Percentiles rank a stretch among this genome's conserved stretches.
Evolutionary conservation across 2,113 vertebrate genomes (phyloP).

Genomic region (Poecilia latipinna): DNA sequence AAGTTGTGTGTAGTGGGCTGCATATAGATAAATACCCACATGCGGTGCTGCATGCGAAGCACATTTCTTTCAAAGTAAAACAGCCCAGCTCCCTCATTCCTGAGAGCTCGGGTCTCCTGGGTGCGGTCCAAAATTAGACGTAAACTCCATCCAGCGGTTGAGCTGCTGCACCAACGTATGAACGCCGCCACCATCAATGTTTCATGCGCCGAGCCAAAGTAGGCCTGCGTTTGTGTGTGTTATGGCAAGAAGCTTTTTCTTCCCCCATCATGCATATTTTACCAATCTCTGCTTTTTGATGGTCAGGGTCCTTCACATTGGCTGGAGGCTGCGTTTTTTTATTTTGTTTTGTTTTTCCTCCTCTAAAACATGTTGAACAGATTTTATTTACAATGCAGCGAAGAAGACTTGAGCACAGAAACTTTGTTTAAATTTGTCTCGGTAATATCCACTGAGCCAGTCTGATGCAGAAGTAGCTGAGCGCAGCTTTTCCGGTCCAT

Average conservation of each 20-base stretch:
- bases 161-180: conserved; percentile 9
- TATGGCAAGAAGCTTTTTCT: conserved; percentile 43
- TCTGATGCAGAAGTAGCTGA: conserved; percentile 11
- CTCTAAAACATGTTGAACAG: not conserved
- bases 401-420: not conserved
- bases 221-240: conserved; percentile 56
- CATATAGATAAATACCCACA: not conserved
- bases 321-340: conserved; percentile 12
- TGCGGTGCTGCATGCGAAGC: conserved; percentile 19
- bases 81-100: conserved; percentile 20
- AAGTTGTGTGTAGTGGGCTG: not conserved
- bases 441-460: not conserved
- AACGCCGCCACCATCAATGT: conserved; percentile 64
- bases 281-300: conserved; percentile 56
- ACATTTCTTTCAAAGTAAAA: conserved; percentile 36
- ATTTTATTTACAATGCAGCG: not conserved
- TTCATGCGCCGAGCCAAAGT: conserved; percentile 52
- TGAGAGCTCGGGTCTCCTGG: conserved; percentile 41
- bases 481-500: conserved; percentile 1
- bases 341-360: not conserved
- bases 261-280: conserved; percentile 72
- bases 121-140: conserved; percentile 66
- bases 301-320: conserved; percentile 48
- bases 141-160: conserved; percentile 53
- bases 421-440: not conserved